A percentile compares a stretch with the other conserved stretches of the same genome.
Evolutionary conservation across 2,888 invertebrate genomes (phyloP).

Genomic region (Drosophila rubida): DNA sequence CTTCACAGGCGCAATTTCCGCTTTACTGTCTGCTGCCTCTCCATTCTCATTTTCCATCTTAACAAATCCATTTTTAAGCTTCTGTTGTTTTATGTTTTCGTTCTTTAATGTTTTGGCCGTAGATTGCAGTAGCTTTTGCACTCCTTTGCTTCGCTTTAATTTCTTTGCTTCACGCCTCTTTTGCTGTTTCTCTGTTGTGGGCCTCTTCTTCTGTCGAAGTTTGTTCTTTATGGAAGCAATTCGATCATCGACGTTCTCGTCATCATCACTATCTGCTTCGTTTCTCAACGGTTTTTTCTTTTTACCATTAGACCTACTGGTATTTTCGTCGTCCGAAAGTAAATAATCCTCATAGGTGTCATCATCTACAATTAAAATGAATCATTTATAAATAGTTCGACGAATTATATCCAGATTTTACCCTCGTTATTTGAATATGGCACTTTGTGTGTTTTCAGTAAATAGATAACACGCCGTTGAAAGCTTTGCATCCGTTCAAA

Average conservation of each 20-base stretch:
- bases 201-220: conserved; percentile 81
- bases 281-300: conserved; percentile 3
- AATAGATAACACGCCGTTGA: conserved; percentile 68
- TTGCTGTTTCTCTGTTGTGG: conserved; percentile 78
- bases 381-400: neutral
- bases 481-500: conserved; percentile 23
- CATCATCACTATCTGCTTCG: conserved; percentile 44
- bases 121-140: conserved; percentile 79
- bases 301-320: conserved; percentile 42
- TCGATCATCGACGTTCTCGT: conserved; percentile 74
- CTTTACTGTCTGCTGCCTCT: conserved; percentile 79
- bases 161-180: conserved; percentile 82
- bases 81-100: conserved; percentile 76
- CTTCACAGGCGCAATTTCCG: conserved; percentile 84
- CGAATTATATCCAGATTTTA: conserved; percentile 35
- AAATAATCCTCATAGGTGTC: conserved; percentile 79
- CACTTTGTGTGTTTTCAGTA: conserved; percentile 80
- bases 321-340: conserved; percentile 66
- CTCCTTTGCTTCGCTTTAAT: conserved; percentile 82
- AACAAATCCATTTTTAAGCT: conserved; percentile 45
- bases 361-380: conserved; percentile 52
- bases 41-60: conserved; percentile 40
- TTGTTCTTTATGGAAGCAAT: conserved; percentile 83
- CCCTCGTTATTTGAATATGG: conserved; percentile 83
- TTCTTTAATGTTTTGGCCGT: conserved; percentile 82